Evolutionary conservation across 2,888 invertebrate genomes (phyloP).

Genomic region (Aplocera efformata): DNA sequence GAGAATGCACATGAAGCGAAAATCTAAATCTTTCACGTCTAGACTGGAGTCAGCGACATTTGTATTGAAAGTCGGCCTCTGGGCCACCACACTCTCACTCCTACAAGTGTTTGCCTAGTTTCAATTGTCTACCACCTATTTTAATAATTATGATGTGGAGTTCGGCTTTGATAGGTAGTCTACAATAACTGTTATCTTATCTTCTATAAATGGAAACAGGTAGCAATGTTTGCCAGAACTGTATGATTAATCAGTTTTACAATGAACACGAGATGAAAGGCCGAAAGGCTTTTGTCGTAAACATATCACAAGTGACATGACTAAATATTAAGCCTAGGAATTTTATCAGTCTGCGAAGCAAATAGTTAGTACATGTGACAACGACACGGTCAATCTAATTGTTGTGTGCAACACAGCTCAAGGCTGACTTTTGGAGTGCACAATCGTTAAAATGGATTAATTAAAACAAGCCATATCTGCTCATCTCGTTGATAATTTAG

Average conservation of each 20-base stretch:
- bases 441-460: conserved; percentile 1
- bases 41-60: no score
- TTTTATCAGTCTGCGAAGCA: conserved; percentile 42
- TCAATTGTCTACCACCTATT: not conserved
- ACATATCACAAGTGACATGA: conserved; percentile 56
- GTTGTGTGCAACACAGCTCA: conserved; percentile 29
- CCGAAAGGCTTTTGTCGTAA: conserved; percentile 41
- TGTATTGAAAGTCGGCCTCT: no score
- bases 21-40: no score
- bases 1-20: no score
- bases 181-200: conserved; percentile 53
- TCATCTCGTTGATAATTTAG: not conserved
- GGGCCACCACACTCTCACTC: no score
- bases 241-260: conserved; percentile 63
- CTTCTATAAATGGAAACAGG: conserved; percentile 45
- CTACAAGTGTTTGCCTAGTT: no score
- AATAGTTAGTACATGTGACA: conserved; percentile 55
- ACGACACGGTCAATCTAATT: conserved; percentile 53
- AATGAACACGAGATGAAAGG: conserved; percentile 49
- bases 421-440: conserved; percentile 40
- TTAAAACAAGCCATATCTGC: conserved; percentile 1
- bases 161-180: conserved; percentile 18
- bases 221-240: conserved; percentile 52
- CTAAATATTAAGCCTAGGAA: conserved; percentile 38
- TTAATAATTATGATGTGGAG: conserved; percentile 1